phyloP scores from a whole-genome alignment of 2,888 invertebrate species.

The Bruchidius siliquastri region DNA sequence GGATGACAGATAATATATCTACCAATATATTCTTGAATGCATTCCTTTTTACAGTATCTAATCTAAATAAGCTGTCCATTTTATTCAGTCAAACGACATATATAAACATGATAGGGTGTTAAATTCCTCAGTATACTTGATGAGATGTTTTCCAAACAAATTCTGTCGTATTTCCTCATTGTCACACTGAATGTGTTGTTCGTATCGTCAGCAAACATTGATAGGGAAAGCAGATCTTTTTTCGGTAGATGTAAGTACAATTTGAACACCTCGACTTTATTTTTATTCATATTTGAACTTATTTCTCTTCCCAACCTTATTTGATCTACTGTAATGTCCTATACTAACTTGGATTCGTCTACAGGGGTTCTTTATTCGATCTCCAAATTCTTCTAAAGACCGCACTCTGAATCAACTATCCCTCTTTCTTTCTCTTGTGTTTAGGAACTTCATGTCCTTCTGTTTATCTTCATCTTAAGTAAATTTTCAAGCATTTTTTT shows the following conservation, averaged over 20 bases:
- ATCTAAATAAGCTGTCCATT: neutral
- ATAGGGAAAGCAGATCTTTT: neutral
- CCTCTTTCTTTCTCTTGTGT: too few relatives aligned
- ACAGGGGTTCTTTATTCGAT: too few relatives aligned
- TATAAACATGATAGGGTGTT: neutral
- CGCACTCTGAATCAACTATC: too few relatives aligned
- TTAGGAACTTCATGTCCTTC: too few relatives aligned
- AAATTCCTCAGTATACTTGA: neutral
- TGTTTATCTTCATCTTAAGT: too few relatives aligned
- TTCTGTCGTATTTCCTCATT: neutral
- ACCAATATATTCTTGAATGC: neutral
- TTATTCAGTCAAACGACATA: neutral
- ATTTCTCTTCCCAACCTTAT: too few relatives aligned
- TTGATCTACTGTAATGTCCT: too few relatives aligned
- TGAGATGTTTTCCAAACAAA: neutral
- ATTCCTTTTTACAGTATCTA: neutral
- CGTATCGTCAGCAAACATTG: neutral
- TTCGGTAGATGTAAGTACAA: neutral
- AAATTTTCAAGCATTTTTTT: too few relatives aligned
- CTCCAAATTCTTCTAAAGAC: too few relatives aligned
- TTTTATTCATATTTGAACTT: too few relatives aligned
- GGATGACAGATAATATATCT: neutral
- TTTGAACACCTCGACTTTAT: too few relatives aligned
- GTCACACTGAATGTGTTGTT: neutral
- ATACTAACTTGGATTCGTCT: too few relatives aligned